Evolutionary conservation across 2,797 vertebrate genomes (phyloP), one percentile per base, ranked within the genome.

Genomic region (Etheostoma perlongum): DNA sequence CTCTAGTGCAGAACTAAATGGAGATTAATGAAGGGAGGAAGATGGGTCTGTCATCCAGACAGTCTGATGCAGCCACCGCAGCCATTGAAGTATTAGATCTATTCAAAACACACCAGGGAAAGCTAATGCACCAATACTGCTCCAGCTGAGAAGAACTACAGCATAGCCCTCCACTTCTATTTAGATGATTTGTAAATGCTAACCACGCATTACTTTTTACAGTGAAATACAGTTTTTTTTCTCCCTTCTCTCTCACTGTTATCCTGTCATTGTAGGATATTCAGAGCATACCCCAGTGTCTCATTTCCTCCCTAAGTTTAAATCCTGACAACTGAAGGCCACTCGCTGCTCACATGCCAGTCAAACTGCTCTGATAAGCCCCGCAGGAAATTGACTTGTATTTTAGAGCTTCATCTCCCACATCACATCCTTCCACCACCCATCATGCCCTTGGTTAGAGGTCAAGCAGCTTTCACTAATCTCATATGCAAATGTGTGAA

Each of bases 21-120:
- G 89, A 93, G 93, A 94, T 94, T 93, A 93, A 94, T 92, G 93
- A 93, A 92, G 86, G 89, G 86, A 90, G 84, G 89, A 85, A 85
- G 85, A 92, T 80, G 85, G 89, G 90, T 93, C 93, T 90, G 89
- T 94, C 93, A 92, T 90, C 74, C 85, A 84, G 89, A 90, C 88
- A 90, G 85, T 90, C 78, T 79, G 85, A 91, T 87, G 85, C 88
- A 83, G 83, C 84, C 85, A 81, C 85, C 82, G 54, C 65, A 74
- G 72, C 81, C 72, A 76, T 59, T 68, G 62, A 84, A 87, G 85
- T 66, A 65, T 73, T 75, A 68, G 79, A 81, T 88, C 79, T 79
- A 78, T 87, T 86, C 80, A 77, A 78, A 91, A 87, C 87, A 74
- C 78, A 84, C 72, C 36, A 72, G 70, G 62, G 70, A 81, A 55